Conservation (phyloP, 2,888 invertebrate species). For the Laspeyria flexula region DNA sequence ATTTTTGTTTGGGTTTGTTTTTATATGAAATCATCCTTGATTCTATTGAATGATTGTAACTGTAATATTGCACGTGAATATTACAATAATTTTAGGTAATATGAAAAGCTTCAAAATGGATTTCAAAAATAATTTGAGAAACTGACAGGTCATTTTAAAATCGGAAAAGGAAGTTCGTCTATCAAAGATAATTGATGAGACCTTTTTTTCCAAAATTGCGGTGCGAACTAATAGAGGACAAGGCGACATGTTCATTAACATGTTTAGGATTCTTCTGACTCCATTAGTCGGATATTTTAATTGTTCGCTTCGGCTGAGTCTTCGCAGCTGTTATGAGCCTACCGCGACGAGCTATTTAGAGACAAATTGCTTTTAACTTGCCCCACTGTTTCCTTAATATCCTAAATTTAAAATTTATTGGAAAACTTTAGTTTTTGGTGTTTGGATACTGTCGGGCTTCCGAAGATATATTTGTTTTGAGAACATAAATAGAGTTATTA, state of each 20-base stretch:
- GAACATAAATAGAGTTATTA: conserved; percentile 13
- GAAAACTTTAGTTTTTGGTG: conserved; percentile 36
- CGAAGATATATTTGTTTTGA: conserved; percentile 27
- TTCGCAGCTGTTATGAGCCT: conserved; percentile 78
- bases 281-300: conserved; percentile 86
- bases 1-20: conserved; percentile 5
- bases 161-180: conserved; percentile 39
- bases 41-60: not conserved
- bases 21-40: not conserved
- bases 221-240: conserved; percentile 69
- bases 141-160: conserved; percentile 42
- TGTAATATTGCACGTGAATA: not conserved
- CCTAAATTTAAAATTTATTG: conserved; percentile 47
- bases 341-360: conserved; percentile 79
- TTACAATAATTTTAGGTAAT: too few relatives aligned
- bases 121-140: too few relatives aligned
- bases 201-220: conserved; percentile 57
- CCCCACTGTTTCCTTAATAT: conserved; percentile 67
- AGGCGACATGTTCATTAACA: conserved; percentile 82
- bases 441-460: conserved; percentile 28
- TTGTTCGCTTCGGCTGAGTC: conserved; percentile 78
- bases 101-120: too few relatives aligned
- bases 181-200: conserved; percentile 65
- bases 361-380: conserved; percentile 80
- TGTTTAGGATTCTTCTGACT: conserved; percentile 76